phyloP scores from a whole-genome alignment of 2,888 invertebrate genomes.

The Agrotis exclamationis region DNA sequence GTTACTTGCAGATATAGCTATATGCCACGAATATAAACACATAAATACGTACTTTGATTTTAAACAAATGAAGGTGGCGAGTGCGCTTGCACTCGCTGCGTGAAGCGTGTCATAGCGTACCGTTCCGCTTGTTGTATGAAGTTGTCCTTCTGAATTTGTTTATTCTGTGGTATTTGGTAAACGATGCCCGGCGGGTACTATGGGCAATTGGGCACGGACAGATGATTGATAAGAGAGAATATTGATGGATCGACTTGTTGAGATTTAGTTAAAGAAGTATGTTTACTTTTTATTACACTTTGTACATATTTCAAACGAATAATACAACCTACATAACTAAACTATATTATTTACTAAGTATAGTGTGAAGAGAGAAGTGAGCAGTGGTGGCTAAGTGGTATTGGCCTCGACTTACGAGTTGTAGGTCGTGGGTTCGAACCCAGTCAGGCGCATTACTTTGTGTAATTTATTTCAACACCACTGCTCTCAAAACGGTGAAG shows the following conservation, averaged over 20 bases:
- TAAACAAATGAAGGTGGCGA: background rate
- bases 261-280: background rate
- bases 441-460: too few relatives aligned
- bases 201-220: conserved; percentile 13
- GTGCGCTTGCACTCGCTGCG: background rate
- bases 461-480: too few relatives aligned
- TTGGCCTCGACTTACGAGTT: too few relatives aligned
- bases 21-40: too few relatives aligned
- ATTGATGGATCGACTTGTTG: conserved; percentile 23
- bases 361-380: too few relatives aligned
- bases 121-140: background rate
- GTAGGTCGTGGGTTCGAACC: too few relatives aligned
- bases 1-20: too few relatives aligned
- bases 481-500: too few relatives aligned
- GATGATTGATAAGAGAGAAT: conserved; percentile 23
- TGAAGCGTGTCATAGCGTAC: background rate
- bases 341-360: too few relatives aligned
- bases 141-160: background rate
- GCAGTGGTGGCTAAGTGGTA: too few relatives aligned
- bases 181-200: conserved; percentile 19
- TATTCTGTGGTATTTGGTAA: background rate
- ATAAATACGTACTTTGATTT: background rate
- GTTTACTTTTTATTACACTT: background rate
- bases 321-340: too few relatives aligned
- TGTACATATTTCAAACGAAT: too few relatives aligned